Evolutionary conservation across 2,797 vertebrate species (phyloP).

Genomic region (Sebastes melanostomus): DNA sequence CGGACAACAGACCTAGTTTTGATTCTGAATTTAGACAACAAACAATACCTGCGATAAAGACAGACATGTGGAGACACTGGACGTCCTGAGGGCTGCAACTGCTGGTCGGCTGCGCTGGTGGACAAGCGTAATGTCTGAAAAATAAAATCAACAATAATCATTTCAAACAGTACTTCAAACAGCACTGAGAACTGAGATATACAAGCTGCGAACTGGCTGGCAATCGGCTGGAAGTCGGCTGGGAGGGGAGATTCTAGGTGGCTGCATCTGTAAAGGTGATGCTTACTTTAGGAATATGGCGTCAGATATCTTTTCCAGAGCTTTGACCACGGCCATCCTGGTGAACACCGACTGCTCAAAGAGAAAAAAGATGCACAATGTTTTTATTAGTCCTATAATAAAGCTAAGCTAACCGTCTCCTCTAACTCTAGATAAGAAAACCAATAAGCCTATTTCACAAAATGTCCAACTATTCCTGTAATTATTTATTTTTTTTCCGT

Average conservation of each 20-base stretch:
- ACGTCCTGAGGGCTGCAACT: conserved; percentile 84
- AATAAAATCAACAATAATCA: neutral
- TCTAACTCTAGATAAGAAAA: no score
- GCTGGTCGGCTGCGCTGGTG: conserved; percentile 80
- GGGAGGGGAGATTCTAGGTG: neutral
- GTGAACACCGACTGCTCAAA: conserved; percentile 92
- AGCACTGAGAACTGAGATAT: neutral
- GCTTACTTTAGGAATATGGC: conserved; percentile 87
- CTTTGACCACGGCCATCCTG: conserved; percentile 97
- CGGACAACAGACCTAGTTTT: rapidly evolving
- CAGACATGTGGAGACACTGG: conserved; percentile 89
- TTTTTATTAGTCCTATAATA: neutral
- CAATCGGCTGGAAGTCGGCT: no score
- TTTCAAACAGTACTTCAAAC: neutral
- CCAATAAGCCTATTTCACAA: neutral
- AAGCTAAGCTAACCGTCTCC: no score
- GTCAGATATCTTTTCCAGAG: conserved; percentile 93
- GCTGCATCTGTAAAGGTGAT: neutral
- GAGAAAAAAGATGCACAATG: neutral
- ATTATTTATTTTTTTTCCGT: no score
- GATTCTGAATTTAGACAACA: neutral
- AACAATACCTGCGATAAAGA: conserved; percentile 90
- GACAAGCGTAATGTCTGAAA: conserved; percentile 86
- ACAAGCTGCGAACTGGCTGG: neutral
- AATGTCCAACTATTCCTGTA: neutral